Evolutionary conservation across 2,888 invertebrate genomes (phyloP), one percentile per base, ranked within the genome.

Genomic region (Cotesia congregata): DNA sequence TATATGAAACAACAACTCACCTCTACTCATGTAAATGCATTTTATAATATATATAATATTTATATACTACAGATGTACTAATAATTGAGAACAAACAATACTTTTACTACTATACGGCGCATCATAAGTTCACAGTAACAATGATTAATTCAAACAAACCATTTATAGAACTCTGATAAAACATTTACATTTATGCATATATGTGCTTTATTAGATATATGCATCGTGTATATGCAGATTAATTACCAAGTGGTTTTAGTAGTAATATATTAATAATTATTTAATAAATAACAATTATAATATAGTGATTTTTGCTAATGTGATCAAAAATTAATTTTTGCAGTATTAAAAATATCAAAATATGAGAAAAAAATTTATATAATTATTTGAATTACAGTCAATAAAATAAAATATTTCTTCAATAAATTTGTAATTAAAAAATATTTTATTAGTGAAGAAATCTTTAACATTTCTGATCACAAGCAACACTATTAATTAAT

Each of bases 121-220:
- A 50, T 50, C 7, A 50, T 50, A 50, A 76, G 5, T 40, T 20
- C 6, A 72, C 12, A 15, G 20, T 71, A 60, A n/a, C 17, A 20
- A 6, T 60, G 5, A 61, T 71, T 61, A 12, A 40, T 41, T 20
- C n/a, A 39, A 62, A n/a, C 30, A 30, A 30, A 30, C 30, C 20
- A 20, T 38, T 12, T 12, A 65, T 64, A 5, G 64, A n/a, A 60
- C 41, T 67, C 38, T 70, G 40, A 81, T 72, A 77, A 77, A 74
- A 75, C 72, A 75, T 73, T 79, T 72, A 79, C 79, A 75, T 61
- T 50, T 67, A 65, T 77, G 71, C 72, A 69, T 78, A 74, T 74
- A 78, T 72, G 67, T 50, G 68, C 74, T 78, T 76, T 20, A 7
- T 59, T 41, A 67, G 70, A 38, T 64, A 76, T 17, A 72, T 74